Conservation (phyloP, 2,888 invertebrate species). For the Polietes domitor region DNA sequence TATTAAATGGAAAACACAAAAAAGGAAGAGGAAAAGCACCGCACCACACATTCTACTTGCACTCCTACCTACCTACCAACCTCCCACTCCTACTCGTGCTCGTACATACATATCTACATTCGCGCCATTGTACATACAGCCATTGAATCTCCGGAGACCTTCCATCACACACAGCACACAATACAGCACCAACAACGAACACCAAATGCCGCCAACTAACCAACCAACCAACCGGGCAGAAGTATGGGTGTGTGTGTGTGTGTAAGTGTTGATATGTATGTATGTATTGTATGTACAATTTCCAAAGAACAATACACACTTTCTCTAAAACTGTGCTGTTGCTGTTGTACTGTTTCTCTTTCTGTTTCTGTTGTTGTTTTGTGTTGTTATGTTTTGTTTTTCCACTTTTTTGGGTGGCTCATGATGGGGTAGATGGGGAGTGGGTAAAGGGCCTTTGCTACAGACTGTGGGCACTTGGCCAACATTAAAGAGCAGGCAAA, state of each 20-base stretch:
- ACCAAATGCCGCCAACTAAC: slow-evolving; percentile 21
- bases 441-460: not conserved
- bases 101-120: too few relatives aligned
- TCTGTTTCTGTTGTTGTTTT: slow-evolving; percentile 31
- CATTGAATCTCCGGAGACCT: slow-evolving; percentile 19
- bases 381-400: not conserved
- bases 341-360: too few relatives aligned
- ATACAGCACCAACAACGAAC: not conserved
- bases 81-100: not conserved
- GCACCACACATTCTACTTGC: not conserved
- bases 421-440: not conserved
- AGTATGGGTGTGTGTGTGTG: not conserved
- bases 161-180: not conserved
- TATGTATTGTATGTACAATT: not conserved
- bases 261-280: not conserved
- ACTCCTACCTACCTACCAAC: not conserved
- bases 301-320: slow-evolving; percentile 24
- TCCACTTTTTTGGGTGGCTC: not conserved
- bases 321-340: slow-evolving; percentile 20
- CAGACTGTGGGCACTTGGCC: slow-evolving; percentile 61
- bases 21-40: not conserved
- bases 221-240: not conserved
- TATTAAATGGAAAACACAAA: slow-evolving; percentile 32
- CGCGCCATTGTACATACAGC: not conserved
- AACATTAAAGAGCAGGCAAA: slow-evolving; percentile 43